Conservation (phyloP, 2,113 vertebrate genomes). For the Hemiprocne comata region DNA sequence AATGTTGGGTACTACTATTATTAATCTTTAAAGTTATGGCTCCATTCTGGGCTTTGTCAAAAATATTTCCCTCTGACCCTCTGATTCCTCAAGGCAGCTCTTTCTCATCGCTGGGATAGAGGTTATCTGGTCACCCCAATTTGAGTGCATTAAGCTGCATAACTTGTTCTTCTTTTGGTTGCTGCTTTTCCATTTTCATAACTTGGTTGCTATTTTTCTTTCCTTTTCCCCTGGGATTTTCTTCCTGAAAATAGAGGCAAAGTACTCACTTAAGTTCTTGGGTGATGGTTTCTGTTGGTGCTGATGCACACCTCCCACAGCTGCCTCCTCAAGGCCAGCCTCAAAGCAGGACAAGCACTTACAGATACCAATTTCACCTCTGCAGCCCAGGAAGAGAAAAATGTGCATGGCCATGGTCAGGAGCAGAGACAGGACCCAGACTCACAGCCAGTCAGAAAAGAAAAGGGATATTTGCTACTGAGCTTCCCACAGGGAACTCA, state of each 20-base stretch:
- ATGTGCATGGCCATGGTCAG: not conserved
- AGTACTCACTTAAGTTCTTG: not conserved
- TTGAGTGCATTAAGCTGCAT: constrained; percentile 4
- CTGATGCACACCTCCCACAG: not conserved
- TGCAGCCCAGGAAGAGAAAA: not conserved
- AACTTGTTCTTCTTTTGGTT: constrained; percentile 1
- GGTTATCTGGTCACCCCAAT: constrained; percentile 1
- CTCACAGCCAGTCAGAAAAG: not conserved
- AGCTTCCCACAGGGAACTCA: not conserved
- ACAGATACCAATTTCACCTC: not conserved
- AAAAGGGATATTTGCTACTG: not conserved
- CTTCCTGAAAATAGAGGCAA: not conserved
- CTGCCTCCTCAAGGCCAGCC: not conserved
- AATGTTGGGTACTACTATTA: not conserved
- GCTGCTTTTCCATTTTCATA: not conserved
- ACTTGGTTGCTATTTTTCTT: not conserved
- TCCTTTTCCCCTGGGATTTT: not conserved
- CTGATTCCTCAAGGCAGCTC: not conserved
- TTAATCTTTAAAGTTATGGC: constrained; percentile 5
- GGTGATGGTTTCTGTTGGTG: not conserved
- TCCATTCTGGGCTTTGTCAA: not conserved
- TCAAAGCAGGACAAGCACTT: too few relatives aligned
- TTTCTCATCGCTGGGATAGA: not conserved
- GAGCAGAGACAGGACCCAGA: not conserved
- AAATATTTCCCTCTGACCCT: constrained; percentile 26